Conservation (phyloP, 2,113 vertebrate genomes). For the Boleophthalmus pectinirostris region DNA sequence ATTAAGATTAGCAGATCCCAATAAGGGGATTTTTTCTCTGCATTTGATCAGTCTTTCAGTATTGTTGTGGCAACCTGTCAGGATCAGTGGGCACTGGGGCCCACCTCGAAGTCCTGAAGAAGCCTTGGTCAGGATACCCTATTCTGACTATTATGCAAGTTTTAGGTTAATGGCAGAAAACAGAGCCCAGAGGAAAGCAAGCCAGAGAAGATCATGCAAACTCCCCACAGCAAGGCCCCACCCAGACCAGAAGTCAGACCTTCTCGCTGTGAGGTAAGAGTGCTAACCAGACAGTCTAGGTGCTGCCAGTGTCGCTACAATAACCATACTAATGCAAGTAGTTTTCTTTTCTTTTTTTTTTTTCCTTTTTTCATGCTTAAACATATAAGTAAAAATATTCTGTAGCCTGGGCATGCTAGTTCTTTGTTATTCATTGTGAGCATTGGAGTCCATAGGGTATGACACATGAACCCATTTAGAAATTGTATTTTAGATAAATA, state of each 20-base stretch:
- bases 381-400: no score
- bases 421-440: slow-evolving; percentile 43
- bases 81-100: no score
- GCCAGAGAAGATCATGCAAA: background rate
- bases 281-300: background rate
- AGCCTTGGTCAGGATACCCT: no score
- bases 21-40: background rate
- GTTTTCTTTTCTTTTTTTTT: no score
- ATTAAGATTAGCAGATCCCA: background rate
- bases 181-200: background rate
- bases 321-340: background rate
- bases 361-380: no score
- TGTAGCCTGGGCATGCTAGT: slow-evolving; percentile 29
- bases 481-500: slow-evolving; percentile 21
- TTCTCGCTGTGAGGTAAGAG: background rate
- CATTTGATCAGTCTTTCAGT: background rate
- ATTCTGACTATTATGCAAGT: background rate
- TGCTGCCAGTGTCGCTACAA: background rate
- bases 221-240: background rate
- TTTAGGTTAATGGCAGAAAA: background rate
- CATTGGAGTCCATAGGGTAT: slow-evolving; percentile 26
- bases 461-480: slow-evolving; percentile 27
- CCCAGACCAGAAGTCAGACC: background rate
- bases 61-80: background rate
- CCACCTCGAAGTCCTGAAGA: background rate